Percentiles rank a stretch among this genome's conserved stretches.
phyloP scores from a whole-genome alignment of 2,797 vertebrate species.

The Denticeps clupeoides region DNA sequence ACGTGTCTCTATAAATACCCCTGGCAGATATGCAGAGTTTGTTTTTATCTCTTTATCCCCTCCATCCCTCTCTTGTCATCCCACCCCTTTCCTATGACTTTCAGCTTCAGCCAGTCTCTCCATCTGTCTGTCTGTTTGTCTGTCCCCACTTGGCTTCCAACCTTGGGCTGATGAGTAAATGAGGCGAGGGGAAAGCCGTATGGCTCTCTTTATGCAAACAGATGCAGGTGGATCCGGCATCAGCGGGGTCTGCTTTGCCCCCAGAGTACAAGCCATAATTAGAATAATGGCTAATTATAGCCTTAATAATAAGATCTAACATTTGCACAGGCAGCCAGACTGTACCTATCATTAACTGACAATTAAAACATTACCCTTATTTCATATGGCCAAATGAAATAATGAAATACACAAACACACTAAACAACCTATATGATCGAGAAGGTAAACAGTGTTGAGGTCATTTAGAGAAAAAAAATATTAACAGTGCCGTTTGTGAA shows the following conservation, averaged over 20 bases:
- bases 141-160: neutral
- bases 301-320: no score
- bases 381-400: no score
- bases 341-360: no score
- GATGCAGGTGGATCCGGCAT: slow-evolving; percentile 20
- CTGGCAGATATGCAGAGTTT: slow-evolving; percentile 19
- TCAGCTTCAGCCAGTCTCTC: slow-evolving; percentile 16
- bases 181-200: slow-evolving; percentile 4
- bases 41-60: slow-evolving; percentile 9
- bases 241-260: slow-evolving; percentile 15
- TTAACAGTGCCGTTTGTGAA: no score
- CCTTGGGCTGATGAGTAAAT: slow-evolving; percentile 10
- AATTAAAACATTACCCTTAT: no score
- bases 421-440: no score
- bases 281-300: no score
- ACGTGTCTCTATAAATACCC: slow-evolving; percentile 36
- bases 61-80: slow-evolving; percentile 1
- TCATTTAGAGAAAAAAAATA: no score
- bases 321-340: no score
- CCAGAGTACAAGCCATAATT: no score
- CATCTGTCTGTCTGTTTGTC: neutral
- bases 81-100: slow-evolving; percentile 3
- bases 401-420: no score
- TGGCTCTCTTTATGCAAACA: slow-evolving; percentile 33
- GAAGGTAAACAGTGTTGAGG: no score